Evolutionary conservation across 2,797 vertebrate species (phyloP), one percentile per base, ranked within the genome.

Genomic region (Kryptopterus vitreolus): DNA sequence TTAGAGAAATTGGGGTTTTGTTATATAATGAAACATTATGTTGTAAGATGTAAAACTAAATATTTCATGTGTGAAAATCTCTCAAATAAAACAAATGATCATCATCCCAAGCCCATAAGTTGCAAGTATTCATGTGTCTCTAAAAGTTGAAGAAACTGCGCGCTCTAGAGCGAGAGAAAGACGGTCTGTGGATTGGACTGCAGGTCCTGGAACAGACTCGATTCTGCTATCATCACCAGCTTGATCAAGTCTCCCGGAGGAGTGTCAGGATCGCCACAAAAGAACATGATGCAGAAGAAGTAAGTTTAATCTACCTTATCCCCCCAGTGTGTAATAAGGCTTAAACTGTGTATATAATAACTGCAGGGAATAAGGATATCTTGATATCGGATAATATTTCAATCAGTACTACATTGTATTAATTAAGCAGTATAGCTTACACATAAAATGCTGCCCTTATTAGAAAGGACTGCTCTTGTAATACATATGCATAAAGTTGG

Each of bases 141-240:
- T 78, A 2, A 78, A 84, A 96, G 96, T 86, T 96, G 71, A 95
- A 92, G 85, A 92, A 80, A 46, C 88, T 94, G 85, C 94, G 90
- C 84, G 92, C 94, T 61, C 84, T 96, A 73, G 95, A 96, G 87
- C 87, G 90, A 76, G 91, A 95, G 85, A 94, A 95, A 73, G 95
- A 96, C 1, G 89, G 88, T 24, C 92, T 96, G 58, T 92, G 91
- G 88, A 91, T 89, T 3, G 95, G 95, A 8, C 85, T 95, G 85
- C 92, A 95, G 84, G 86, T 95, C 71, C 89, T 95, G 82, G 92
- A 95, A 22, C 92, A 85, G 35, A 77, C 93, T 59, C 91, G 89
- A 4, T 84, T 90, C 70, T 96, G 95, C 95, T 95, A 94, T 84
- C 87, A 89, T 31, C 89, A 90, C 71, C 87, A 10, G 12, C 92